phyloP scores from a whole-genome alignment of 2,797 vertebrate genomes.

The Phataginus tetradactyla region DNA sequence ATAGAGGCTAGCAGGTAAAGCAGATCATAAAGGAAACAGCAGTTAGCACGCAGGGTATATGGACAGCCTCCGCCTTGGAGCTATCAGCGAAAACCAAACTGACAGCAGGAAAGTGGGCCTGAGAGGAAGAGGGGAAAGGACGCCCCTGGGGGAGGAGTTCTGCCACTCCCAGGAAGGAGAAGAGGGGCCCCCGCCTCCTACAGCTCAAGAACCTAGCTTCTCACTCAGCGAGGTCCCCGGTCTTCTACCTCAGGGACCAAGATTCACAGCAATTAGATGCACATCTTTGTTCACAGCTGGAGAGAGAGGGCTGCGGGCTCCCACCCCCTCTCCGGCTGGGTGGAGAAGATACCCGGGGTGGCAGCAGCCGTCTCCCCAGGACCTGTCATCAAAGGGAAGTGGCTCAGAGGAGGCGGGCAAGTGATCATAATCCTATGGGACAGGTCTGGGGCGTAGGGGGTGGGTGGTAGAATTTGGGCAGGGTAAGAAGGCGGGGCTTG shows the following conservation, averaged over 20 bases:
- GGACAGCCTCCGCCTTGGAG: neutral
- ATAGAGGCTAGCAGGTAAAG: neutral
- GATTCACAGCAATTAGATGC: constrained; percentile 61
- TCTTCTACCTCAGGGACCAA: neutral
- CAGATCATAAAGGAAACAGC: neutral
- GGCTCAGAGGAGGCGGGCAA: neutral
- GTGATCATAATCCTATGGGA: neutral
- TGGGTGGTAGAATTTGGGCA: neutral
- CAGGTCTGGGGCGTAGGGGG: neutral
- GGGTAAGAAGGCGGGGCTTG: neutral
- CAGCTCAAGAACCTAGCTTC: neutral
- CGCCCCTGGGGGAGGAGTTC: neutral
- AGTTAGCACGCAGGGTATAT: neutral
- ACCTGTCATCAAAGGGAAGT: neutral
- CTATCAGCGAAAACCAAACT: neutral
- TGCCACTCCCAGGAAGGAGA: neutral
- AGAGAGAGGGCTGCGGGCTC: neutral
- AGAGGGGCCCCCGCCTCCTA: neutral
- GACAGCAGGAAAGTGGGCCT: neutral
- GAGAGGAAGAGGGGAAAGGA: neutral
- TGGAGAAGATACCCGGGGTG: neutral
- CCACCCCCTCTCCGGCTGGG: neutral
- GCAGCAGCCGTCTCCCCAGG: constrained; percentile 2
- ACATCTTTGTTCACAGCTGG: constrained; percentile 53
- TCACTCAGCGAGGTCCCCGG: neutral